Percentiles rank a stretch among this genome's conserved stretches.
Evolutionary conservation across 2,888 invertebrate species (phyloP).

Genomic region (Candidula unifasciata): DNA sequence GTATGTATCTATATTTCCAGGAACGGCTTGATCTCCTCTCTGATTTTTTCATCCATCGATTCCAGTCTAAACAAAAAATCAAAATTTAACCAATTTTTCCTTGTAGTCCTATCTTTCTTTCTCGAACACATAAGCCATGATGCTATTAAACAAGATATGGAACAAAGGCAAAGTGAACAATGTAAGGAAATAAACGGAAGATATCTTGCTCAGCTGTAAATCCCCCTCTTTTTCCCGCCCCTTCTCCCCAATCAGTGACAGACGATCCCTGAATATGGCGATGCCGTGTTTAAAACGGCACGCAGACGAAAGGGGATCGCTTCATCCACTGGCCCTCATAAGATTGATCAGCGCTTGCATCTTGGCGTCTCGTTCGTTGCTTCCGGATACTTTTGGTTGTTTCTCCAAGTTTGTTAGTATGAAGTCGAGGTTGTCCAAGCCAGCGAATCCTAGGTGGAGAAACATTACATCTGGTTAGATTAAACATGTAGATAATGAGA

Average conservation of each 20-base stretch:
- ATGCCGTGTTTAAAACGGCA: neutral
- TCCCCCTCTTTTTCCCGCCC: neutral
- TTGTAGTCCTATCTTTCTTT: too few species aligned
- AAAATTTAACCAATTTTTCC: too few species aligned
- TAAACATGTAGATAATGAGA: too few species aligned
- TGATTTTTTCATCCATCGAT: too few species aligned
- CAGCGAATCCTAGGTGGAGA: neutral
- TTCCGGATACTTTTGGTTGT: neutral
- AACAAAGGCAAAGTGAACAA: neutral
- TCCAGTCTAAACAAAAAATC: too few species aligned
- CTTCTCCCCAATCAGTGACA: neutral
- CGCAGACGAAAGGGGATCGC: neutral
- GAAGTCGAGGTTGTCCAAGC: neutral
- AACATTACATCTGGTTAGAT: neutral
- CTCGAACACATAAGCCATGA: too few species aligned
- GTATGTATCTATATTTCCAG: too few species aligned
- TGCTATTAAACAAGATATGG: neutral
- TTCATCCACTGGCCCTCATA: constrained; percentile 5
- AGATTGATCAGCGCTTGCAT: neutral
- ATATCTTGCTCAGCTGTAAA: neutral
- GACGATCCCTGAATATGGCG: neutral
- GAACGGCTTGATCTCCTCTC: too few species aligned
- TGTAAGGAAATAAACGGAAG: neutral
- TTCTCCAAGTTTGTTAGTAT: neutral
- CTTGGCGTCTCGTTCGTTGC: neutral